Percentiles rank a stretch among this genome's conserved stretches.
These are phyloP conservation scores for Chloromyia formosa DNA, from an alignment of 2,888 invertebrate genomes.

Conservation along the genomic window DNA sequence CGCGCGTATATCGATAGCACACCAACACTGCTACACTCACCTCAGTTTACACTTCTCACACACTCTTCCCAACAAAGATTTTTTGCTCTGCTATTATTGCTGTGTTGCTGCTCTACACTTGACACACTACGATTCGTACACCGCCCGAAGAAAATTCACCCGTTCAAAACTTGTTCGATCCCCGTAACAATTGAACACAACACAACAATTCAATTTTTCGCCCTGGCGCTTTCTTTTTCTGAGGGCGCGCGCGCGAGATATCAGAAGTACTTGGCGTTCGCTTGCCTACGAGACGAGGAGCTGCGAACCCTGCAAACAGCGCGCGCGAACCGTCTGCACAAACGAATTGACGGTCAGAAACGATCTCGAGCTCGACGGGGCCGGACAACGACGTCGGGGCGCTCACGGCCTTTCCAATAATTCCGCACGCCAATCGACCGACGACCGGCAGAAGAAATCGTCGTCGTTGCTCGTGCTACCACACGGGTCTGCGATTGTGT, in stretches of 20 bases:
- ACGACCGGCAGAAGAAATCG: conserved; percentile 11
- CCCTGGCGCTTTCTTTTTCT: neutral
- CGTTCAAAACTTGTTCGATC: conserved; percentile 25
- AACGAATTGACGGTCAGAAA: conserved; percentile 6
- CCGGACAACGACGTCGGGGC: neutral
- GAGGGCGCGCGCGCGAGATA: conserved; percentile 26
- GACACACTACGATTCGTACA: conserved; percentile 25
- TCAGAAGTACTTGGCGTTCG: conserved; percentile 29
- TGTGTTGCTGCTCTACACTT: conserved; percentile 15
- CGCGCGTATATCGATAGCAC: neutral
- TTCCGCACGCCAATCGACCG: conserved; percentile 8
- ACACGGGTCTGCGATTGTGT: conserved; percentile 25
- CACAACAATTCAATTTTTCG: conserved; percentile 21
- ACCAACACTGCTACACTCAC: conserved; percentile 15
- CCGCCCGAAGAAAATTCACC: conserved; percentile 26
- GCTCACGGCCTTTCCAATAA: conserved; percentile 2
- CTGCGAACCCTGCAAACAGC: neutral
- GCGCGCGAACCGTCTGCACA: conserved; percentile 20
- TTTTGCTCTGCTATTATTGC: too few relatives aligned
- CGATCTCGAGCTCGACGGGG: neutral
- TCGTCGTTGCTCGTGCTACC: conserved; percentile 22
- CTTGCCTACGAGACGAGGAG: neutral
- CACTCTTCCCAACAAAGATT: neutral
- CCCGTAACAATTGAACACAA: too few relatives aligned
- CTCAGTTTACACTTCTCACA: conserved; percentile 5